A percentile compares a stretch with the other conserved stretches of the same genome.
phyloP scores from a whole-genome alignment of 1,140 invertebrate species.

The Zaprionus africanus region DNA sequence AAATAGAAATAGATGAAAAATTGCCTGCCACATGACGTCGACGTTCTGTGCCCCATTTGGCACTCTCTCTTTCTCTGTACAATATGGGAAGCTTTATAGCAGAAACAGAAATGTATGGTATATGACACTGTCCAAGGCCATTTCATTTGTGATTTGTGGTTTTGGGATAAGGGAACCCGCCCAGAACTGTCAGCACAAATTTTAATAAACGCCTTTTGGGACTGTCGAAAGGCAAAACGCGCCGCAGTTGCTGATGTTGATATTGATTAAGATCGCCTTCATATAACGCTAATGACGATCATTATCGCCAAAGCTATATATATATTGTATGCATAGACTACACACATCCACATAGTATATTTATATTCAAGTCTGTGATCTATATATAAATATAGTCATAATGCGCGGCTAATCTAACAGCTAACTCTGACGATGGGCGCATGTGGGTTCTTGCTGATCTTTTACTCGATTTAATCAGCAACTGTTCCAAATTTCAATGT shows the following conservation, averaged over 20 bases:
- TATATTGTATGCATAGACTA: constrained; percentile 24
- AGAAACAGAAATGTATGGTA: constrained; percentile 20
- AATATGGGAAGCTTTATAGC: constrained; percentile 30
- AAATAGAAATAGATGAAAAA: constrained; percentile 4
- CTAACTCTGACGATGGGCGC: constrained; percentile 21
- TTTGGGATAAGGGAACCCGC: constrained; percentile 16
- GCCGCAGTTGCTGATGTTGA: constrained; percentile 34
- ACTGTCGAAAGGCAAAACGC: constrained; percentile 53
- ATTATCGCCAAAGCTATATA: constrained; percentile 52
- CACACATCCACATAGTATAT: constrained; percentile 15
- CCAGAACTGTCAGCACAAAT: constrained; percentile 58
- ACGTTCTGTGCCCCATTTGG: constrained; percentile 47
- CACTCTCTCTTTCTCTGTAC: constrained; percentile 45
- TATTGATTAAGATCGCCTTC: constrained; percentile 66
- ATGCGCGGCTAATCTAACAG: constrained; percentile 43
- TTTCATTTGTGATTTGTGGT: constrained; percentile 1
- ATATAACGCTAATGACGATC: constrained; percentile 60
- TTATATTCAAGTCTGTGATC: constrained; percentile 12
- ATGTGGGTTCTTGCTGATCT: constrained; percentile 30
- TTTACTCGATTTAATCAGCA: constrained; percentile 40
- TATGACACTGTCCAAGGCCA: constrained; percentile 76
- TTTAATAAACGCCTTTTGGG: constrained; percentile 73
- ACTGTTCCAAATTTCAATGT: constrained; percentile 27
- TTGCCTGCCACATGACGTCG: constrained; percentile 43
- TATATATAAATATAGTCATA: constrained; percentile 30